phyloP scores from a whole-genome alignment of 2,888 invertebrate species.

The Nomada lathburiana region DNA sequence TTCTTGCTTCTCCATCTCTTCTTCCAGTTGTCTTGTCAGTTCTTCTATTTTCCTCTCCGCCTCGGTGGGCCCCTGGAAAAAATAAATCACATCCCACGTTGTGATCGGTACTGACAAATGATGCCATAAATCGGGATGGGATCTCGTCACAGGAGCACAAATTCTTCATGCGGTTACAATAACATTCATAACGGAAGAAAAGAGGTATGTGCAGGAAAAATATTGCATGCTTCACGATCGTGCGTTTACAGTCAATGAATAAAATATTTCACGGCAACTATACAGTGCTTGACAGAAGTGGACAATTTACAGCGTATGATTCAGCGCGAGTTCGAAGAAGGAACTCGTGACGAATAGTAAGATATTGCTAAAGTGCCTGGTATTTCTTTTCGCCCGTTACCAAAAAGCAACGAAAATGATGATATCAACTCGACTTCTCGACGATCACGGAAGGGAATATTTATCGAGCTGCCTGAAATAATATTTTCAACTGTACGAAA shows the following conservation, averaged over 20 bases:
- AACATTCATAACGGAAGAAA: neutral
- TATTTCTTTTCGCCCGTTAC: neutral
- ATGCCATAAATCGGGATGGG: slow-evolving; percentile 14
- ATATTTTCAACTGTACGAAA: slow-evolving; percentile 15
- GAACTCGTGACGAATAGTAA: slow-evolving; percentile 52
- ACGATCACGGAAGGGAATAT: slow-evolving; percentile 5
- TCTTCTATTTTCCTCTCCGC: slow-evolving; percentile 97
- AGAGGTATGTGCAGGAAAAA: slow-evolving; percentile 15
- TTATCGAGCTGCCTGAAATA: slow-evolving; percentile 16
- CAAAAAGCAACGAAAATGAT: neutral
- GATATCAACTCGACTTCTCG: neutral
- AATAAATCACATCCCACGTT: slow-evolving; percentile 55
- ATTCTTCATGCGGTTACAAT: slow-evolving; percentile 20
- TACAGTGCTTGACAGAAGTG: slow-evolving; percentile 35
- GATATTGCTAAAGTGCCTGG: slow-evolving; percentile 17
- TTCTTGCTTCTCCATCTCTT: slow-evolving; percentile 97
- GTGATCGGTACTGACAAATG: slow-evolving; percentile 40
- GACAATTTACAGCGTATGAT: slow-evolving; percentile 61
- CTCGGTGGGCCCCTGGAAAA: slow-evolving; percentile 91
- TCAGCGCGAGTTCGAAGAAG: slow-evolving; percentile 61
- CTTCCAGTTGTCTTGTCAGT: slow-evolving; percentile 95
- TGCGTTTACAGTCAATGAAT: slow-evolving; percentile 39
- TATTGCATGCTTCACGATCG: slow-evolving; percentile 27
- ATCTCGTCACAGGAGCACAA: slow-evolving; percentile 19
- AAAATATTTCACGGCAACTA: slow-evolving; percentile 55